Evolutionary conservation across 2,888 invertebrate species (phyloP).

Genomic region (Agonopterix arenella): DNA sequence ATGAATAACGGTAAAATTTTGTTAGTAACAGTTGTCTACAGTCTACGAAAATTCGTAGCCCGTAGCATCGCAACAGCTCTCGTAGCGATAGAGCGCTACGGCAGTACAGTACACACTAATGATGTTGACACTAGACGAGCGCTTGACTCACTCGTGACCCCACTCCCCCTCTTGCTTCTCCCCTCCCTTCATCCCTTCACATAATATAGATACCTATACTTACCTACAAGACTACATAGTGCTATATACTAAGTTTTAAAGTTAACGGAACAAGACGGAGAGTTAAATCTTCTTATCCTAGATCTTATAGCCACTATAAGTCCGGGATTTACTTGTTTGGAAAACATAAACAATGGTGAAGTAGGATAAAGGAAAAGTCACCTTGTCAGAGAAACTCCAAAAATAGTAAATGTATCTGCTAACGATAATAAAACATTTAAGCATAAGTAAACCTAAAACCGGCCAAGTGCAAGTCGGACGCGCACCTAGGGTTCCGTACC

Average conservation of each 20-base stretch:
- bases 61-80: slow-evolving; percentile 47
- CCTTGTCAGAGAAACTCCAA: too few relatives aligned
- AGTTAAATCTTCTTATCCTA: neutral
- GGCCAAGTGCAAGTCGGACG: too few relatives aligned
- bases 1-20: too few relatives aligned
- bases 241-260: too few relatives aligned
- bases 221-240: too few relatives aligned
- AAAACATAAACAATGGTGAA: neutral
- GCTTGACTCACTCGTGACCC: slow-evolving; percentile 25
- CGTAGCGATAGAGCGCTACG: slow-evolving; percentile 44
- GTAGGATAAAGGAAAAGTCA: too few relatives aligned
- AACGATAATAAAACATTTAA: too few relatives aligned
- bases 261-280: too few relatives aligned
- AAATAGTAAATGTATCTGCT: too few relatives aligned
- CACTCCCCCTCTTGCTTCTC: slow-evolving; percentile 14
- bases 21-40: neutral
- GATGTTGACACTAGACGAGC: slow-evolving; percentile 68
- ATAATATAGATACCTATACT: too few relatives aligned
- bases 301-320: neutral
- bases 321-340: neutral
- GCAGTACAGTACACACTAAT: slow-evolving; percentile 52
- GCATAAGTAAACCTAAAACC: too few relatives aligned
- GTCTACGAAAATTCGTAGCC: slow-evolving; percentile 4
- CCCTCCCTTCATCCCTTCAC: slow-evolving; percentile 4
- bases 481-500: too few relatives aligned